A percentile compares a stretch with the other conserved stretches of the same genome.
phyloP scores from a whole-genome alignment of 2,113 vertebrate species.

The Triplophysa rosa region DNA sequence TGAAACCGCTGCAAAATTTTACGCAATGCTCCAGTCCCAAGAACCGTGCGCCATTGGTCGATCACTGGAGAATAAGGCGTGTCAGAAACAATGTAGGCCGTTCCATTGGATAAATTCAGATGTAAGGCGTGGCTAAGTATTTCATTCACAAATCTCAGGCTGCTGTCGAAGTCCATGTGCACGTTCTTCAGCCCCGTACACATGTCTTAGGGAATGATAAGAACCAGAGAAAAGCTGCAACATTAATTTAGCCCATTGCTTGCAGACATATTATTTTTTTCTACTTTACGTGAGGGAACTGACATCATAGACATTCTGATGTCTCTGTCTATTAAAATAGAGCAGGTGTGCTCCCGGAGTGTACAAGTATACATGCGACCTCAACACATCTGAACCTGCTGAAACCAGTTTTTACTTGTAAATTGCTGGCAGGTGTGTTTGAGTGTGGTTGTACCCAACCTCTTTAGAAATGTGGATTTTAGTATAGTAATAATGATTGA shows the following conservation, averaged over 20 bases:
- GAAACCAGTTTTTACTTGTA: too few relatives aligned
- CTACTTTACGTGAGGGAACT: too few relatives aligned
- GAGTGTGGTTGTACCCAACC: too few relatives aligned
- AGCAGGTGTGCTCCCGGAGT: too few relatives aligned
- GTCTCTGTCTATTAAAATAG: too few relatives aligned
- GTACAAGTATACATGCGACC: too few relatives aligned
- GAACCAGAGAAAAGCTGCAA: neutral
- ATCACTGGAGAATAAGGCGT: slow-evolving; percentile 24
- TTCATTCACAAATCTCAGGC: slow-evolving; percentile 76
- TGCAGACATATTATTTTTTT: too few relatives aligned
- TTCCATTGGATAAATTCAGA: slow-evolving; percentile 51
- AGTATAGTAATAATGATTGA: too few relatives aligned
- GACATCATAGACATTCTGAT: too few relatives aligned
- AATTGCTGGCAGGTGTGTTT: too few relatives aligned
- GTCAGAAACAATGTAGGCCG: neutral
- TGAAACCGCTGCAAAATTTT: slow-evolving; percentile 63
- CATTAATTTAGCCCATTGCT: slow-evolving; percentile 52
- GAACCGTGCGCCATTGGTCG: slow-evolving; percentile 60
- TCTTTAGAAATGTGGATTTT: too few relatives aligned
- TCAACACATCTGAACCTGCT: too few relatives aligned
- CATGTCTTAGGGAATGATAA: neutral
- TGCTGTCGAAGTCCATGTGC: slow-evolving; percentile 46
- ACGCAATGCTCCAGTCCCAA: slow-evolving; percentile 61
- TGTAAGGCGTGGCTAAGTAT: slow-evolving; percentile 49
- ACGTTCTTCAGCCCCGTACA: neutral